Base-by-base conservation (phyloP, 2,113 vertebrate genomes). In the Pituophis catenifer region DNA sequence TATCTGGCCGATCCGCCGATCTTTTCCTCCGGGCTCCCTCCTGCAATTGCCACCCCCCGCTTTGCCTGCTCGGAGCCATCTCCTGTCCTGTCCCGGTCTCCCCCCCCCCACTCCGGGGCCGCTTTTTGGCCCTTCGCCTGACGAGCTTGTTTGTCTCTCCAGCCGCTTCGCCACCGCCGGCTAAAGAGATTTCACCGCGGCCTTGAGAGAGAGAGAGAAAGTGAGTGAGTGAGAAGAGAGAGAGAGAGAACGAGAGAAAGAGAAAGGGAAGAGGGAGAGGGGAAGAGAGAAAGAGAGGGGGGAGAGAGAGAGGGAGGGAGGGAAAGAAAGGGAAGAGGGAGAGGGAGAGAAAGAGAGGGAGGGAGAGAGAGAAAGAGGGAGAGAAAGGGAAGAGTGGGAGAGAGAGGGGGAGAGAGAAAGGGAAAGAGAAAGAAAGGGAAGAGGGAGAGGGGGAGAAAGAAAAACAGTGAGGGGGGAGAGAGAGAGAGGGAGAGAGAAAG, bases 151-250 rank as follows among this genome's bases (percentile, higher is more conserved):
- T 97, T 96, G 97, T 97, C 97, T 98, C 96, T 92, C 97, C 97
- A 98, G 97, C 97, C 97, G 97, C 98, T 97, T 97, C 97, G 95
- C 97, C 98, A 98, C 98, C 98, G 98, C 98, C 98, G 97, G 97
- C 97, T 86, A 92, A 92, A 95, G 97, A 97, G 98, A 98, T 98
- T 97, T 97, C 98, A 97, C 98, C 97, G 97, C 97, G 98, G 98
- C 97, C 97, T 98, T 98, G 98, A 98, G 96, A 97, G 95, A 98
- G 96, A 97, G 95, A 97, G 38, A 92, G 86, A 90, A 59, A 90
- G 89, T 52, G 52, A 9, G 52, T 52, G 52, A 52, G 52, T 10
- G 52, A 52, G 52, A 10, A 54, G 12, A 4, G 53, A 54, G 53
- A 3, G 2, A 17, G 54, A 1, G 54, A 57, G 55, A 57, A 0